Conservation (phyloP, 1,140 invertebrate species). For the Amyelois transitella region DNA sequence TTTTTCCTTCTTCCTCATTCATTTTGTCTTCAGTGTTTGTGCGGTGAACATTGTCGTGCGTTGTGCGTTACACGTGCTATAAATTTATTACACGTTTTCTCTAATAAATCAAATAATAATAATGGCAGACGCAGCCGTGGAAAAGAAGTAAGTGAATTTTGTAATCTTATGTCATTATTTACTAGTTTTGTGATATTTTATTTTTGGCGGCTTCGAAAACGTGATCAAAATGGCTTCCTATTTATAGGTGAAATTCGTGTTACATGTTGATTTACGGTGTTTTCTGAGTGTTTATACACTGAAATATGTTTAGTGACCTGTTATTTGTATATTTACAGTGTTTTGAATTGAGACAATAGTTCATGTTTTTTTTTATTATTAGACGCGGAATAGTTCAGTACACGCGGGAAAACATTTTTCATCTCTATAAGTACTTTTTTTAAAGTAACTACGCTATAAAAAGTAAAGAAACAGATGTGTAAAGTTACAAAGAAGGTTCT, state of each 20-base stretch:
- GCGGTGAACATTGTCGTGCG: conserved; percentile 62
- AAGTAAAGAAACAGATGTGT: neutral
- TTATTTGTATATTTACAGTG: conserved; percentile 5
- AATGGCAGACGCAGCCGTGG: conserved; percentile 73
- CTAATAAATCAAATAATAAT: conserved; percentile 32
- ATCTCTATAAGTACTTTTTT: conserved; percentile 11
- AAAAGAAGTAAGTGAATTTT: conserved; percentile 68
- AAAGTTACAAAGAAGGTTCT: neutral
- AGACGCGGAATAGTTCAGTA: conserved; percentile 32
- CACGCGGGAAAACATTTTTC: conserved; percentile 64
- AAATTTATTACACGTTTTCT: conserved; percentile 41
- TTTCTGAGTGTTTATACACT: conserved; percentile 18
- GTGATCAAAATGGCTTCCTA: conserved; percentile 74
- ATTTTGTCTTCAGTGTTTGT: conserved; percentile 70
- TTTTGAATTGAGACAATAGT: conserved; percentile 26
- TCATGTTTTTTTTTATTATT: conserved; percentile 27
- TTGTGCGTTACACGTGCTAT: conserved; percentile 62
- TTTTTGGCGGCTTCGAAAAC: conserved; percentile 65
- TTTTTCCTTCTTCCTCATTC: conserved; percentile 62
- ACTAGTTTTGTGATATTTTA: conserved; percentile 18
- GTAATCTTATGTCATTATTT: conserved; percentile 20
- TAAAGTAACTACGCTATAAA: neutral
- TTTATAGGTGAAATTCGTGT: conserved; percentile 29
- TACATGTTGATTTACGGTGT: conserved; percentile 15
- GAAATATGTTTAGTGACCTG: neutral